Evolutionary conservation across 37 sponge, comb jelly and placozoan genomes (phyloP).

Genomic region (Aplysina aerophoba): DNA sequence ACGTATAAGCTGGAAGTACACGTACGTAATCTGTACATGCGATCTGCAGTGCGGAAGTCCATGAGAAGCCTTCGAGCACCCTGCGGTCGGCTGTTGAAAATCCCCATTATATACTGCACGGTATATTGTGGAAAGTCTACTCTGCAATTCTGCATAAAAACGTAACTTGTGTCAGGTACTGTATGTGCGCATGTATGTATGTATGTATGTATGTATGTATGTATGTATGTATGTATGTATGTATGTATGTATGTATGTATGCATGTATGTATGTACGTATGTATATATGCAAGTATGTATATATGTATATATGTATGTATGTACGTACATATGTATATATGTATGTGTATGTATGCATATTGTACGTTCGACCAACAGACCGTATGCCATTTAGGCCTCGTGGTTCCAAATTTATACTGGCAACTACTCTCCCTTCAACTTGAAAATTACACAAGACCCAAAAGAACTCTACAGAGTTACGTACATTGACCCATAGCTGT

Average conservation of each 20-base stretch:
- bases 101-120: too few relatives aligned
- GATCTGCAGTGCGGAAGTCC: too few relatives aligned
- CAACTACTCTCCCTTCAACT: too few relatives aligned
- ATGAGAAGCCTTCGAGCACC: too few relatives aligned
- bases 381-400: too few relatives aligned
- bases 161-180: conserved; percentile 10
- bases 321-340: conserved; percentile 4
- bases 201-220: conserved; percentile 43
- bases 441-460: neutral
- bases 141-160: too few relatives aligned
- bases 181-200: conserved; percentile 38
- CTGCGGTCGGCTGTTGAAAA: too few relatives aligned
- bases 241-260: conserved; percentile 28
- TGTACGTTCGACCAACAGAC: too few relatives aligned
- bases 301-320: conserved; percentile 37
- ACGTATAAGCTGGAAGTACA: neutral
- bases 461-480: too few relatives aligned
- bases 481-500: too few relatives aligned
- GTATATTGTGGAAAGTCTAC: too few relatives aligned
- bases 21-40: too few relatives aligned
- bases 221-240: conserved; percentile 38
- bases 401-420: neutral
- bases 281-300: conserved; percentile 35
- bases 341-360: conserved; percentile 33
- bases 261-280: conserved; percentile 14